phyloP scores from a whole-genome alignment of 2,113 vertebrate genomes.

The Nymphicus hollandicus region DNA sequence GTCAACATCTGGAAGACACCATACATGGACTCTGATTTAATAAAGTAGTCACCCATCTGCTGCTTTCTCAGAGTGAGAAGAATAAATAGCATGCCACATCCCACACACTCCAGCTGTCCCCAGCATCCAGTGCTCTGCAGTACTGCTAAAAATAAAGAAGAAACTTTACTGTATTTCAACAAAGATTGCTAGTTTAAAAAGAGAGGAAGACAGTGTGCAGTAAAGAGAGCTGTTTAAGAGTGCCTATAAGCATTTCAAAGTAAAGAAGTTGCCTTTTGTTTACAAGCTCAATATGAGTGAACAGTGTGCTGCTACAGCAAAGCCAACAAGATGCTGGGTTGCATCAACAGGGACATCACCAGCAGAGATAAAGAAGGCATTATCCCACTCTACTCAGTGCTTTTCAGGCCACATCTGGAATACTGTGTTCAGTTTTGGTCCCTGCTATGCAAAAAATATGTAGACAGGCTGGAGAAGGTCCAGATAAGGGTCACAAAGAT shows the following conservation, averaged over 20 bases:
- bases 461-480: neutral
- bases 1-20: constrained; percentile 74
- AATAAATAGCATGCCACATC: constrained; percentile 77
- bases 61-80: constrained; percentile 65
- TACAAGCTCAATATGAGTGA: neutral
- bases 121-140: constrained; percentile 70
- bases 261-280: neutral
- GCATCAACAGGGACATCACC: neutral
- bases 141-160: constrained; percentile 73
- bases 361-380: neutral
- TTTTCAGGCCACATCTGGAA: neutral
- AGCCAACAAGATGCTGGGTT: neutral
- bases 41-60: constrained; percentile 76
- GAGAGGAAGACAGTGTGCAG: neutral
- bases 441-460: neutral
- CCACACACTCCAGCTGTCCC: constrained; percentile 81
- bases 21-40: constrained; percentile 57
- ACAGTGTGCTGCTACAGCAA: neutral
- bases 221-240: neutral
- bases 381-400: neutral
- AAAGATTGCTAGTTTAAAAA: constrained; percentile 15
- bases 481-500: neutral
- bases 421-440: neutral
- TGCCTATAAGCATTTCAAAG: neutral
- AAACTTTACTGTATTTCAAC: constrained; percentile 62